These are phyloP conservation scores for Cladorhizidae sp. DNA, from an alignment of 37 sponge, comb jelly and placozoan species.

Conservation along the genomic window DNA sequence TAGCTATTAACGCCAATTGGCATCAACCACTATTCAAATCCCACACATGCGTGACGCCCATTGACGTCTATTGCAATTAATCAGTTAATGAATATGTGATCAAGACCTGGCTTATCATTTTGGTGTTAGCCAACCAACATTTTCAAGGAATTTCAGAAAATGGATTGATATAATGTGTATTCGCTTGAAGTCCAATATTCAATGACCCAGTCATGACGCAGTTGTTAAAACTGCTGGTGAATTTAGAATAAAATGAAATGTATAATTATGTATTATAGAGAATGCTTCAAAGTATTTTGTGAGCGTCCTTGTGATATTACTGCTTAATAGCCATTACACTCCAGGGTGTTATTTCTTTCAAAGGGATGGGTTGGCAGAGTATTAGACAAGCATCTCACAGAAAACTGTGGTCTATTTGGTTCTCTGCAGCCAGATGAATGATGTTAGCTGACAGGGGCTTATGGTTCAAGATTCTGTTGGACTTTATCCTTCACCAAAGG, in stretches of 20 bases:
- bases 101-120: slow-evolving; percentile 48
- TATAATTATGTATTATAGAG: slow-evolving; percentile 50
- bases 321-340: slow-evolving; percentile 26
- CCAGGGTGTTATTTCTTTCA: slow-evolving; percentile 44
- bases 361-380: slow-evolving; percentile 52
- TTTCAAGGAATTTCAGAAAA: slow-evolving; percentile 47
- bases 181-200: slow-evolving; percentile 7
- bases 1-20: no score
- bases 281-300: slow-evolving; percentile 51
- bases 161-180: slow-evolving; percentile 42
- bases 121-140: slow-evolving; percentile 33
- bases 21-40: no score
- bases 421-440: slow-evolving; percentile 46
- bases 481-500: slow-evolving; percentile 26
- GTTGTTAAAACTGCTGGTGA: slow-evolving; percentile 46
- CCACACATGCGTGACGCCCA: no score
- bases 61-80: no score
- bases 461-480: slow-evolving; percentile 32
- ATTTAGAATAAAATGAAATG: slow-evolving; percentile 35
- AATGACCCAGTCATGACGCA: slow-evolving; percentile 39
- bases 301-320: slow-evolving; percentile 37
- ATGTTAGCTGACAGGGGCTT: slow-evolving; percentile 53
- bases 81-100: no score
- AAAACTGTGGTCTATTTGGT: slow-evolving; percentile 43
- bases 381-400: slow-evolving; percentile 39